These are phyloP conservation scores for Sinopyrophorus schimmeli DNA, from an alignment of 2,888 invertebrate species.

Conservation along the genomic window DNA sequence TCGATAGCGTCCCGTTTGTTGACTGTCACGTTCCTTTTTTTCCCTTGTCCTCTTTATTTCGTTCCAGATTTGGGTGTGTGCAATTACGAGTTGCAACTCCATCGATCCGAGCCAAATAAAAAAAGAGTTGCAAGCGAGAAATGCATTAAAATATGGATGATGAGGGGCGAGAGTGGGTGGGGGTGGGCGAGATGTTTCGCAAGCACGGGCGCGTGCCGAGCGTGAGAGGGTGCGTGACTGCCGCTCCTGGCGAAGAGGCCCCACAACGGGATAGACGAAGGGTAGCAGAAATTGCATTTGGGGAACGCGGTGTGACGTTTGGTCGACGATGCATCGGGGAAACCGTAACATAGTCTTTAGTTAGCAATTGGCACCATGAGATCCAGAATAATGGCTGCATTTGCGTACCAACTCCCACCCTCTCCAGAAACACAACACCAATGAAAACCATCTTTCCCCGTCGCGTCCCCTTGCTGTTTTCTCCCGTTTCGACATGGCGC, in stretches of 20 bases:
- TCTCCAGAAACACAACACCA: conserved; percentile 54
- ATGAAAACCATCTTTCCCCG: conserved; percentile 52
- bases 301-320: conserved; percentile 12
- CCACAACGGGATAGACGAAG: conserved; percentile 22
- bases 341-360: conserved; percentile 31
- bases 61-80: too few species aligned
- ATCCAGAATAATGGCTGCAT: conserved; percentile 55
- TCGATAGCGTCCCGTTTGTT: too few species aligned
- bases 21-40: too few species aligned
- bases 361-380: conserved; percentile 45
- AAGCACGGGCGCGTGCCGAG: conserved; percentile 23
- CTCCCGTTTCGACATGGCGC: conserved; percentile 55
- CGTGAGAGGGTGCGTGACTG: conserved; percentile 27
- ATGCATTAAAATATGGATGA: too few species aligned
- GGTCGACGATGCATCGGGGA: conserved; percentile 27
- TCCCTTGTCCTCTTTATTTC: too few species aligned
- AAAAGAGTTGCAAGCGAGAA: too few species aligned
- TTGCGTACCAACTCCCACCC: conserved; percentile 50
- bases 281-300: conserved; percentile 9
- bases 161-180: too few species aligned
- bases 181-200: too few species aligned
- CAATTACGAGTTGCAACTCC: too few species aligned
- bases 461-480: conserved; percentile 51
- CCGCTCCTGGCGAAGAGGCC: conserved; percentile 13
- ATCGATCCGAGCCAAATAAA: too few species aligned